Base-by-base conservation (phyloP, 2,888 invertebrate species). In the Onchidella celtica region DNA sequence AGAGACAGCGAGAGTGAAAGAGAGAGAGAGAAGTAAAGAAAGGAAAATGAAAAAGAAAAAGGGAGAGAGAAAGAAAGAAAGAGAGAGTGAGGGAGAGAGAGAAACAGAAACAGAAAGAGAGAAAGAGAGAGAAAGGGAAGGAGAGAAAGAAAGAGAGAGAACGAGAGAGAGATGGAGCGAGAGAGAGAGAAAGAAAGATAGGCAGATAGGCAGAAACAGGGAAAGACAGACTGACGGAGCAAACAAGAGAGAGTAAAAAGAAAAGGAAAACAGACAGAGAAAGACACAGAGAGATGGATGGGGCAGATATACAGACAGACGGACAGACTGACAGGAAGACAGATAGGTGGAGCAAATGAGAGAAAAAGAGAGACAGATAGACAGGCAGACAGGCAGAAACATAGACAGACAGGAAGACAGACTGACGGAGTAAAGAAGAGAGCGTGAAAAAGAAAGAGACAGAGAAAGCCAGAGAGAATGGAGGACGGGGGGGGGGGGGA, bases 191-290 rank as follows among this genome's bases (percentile, higher is more conserved):
- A 4, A 61, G 61, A 61, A n/a, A 29, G 32, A 29, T 27, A 65
- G 65, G 3, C 9, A 29, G 24, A 24, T 27, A 65, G 17, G n/a
- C 14, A 61, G 24, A 65, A 29, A 65, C 11, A 65, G 65, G n/a
- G 40, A 4, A 27, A 59, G 69, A 79, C 72, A 72, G 70, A 47
- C 72, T 40, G 63, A 65, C 70, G 32, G 72, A 55, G 70, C 69
- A 78, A 59, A 68, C 59, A 59, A 57, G 29, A 36, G 17, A 57
- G 21, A 34, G 47, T 0, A 55, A 47, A 40, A n/a, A 17, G 72
- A 55, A 47, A 47, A 47, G 47, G 6, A 17, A 47, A 47, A 17
- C 47, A 47, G 47, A 47, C 6, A 47, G 47, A 59, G 61, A 74
- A 27, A 34, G 38, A 34, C 4, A 61, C 4, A 61, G 61, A 61